Evolutionary conservation across 2,113 vertebrate species (phyloP).

Genomic region (Proterorhinus semilunaris): DNA sequence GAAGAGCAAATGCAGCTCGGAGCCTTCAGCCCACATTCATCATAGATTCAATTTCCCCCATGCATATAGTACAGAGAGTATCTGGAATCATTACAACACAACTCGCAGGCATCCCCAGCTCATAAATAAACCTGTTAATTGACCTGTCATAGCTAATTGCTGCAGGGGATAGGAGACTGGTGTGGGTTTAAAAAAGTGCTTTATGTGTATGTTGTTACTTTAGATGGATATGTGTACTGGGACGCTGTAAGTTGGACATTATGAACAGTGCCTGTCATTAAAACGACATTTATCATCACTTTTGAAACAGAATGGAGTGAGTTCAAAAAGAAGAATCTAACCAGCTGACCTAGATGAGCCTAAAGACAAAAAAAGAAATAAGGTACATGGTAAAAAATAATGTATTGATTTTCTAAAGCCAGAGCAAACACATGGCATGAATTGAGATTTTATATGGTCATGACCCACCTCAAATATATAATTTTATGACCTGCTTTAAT

Average conservation of each 20-base stretch:
- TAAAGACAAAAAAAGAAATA: background rate
- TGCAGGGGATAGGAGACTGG: conserved; percentile 60
- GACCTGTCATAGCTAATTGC: conserved; percentile 75
- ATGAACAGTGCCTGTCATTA: conserved; percentile 26
- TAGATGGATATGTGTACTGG: background rate
- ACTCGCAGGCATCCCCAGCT: conserved; percentile 62
- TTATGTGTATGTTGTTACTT: conserved; percentile 20
- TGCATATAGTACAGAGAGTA: conserved; percentile 53
- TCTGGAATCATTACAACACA: conserved; percentile 73
- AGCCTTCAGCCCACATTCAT: conserved; percentile 66
- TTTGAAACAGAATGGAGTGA: conserved; percentile 8
- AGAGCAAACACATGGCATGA: no score
- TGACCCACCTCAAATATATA: no score
- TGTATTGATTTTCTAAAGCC: no score
- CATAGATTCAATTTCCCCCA: conserved; percentile 68
- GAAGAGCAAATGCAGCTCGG: conserved; percentile 55
- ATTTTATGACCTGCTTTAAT: no score
- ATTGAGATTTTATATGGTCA: no score
- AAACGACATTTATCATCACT: conserved; percentile 34
- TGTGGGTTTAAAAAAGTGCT: conserved; percentile 28
- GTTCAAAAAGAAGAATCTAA: conserved; percentile 30
- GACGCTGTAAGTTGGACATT: conserved; percentile 3
- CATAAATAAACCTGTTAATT: conserved; percentile 75
- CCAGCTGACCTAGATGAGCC: conserved; percentile 2
- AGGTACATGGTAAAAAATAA: background rate